Evolutionary conservation across 2,113 vertebrate species (phyloP), one percentile per base, ranked within the genome.

Genomic region (Notothenia rossii): DNA sequence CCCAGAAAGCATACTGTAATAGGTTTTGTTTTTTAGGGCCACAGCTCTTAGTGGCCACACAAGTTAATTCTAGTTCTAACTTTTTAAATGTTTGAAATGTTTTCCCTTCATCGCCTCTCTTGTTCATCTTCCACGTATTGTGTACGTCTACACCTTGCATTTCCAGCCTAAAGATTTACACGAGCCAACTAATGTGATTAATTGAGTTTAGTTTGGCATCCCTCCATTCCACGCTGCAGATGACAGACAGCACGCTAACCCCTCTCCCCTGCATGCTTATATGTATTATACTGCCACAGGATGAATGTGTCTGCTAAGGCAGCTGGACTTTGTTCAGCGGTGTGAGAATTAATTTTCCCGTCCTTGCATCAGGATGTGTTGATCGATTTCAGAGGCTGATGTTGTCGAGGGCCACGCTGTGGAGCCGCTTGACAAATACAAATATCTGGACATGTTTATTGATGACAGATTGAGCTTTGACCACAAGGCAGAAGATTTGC

Each of bases 361-460:
- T 70, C 78, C 77, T 81, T 74, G 45, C 72, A 71, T 78, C 64
- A 33, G 55, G 67, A 80, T 17, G 2, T 68, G 73, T 79, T 43
- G 81, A 90, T 88, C 49, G 74, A 88, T 90, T 89, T 83, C 87
- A 90, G 79, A 88, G 73, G 82, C 79, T 68, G 71, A 56, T 75
- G 53, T 60, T 79, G 83, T 82, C 48, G 22, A 72, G 76, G 82
- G 67, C 74, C 77, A 55, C 58, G 77, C 77, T 59, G 62, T 43
- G 84, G 72, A 84, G 88, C 20, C 22, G 68, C 73, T 49, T 71
- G 71, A 77, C 80, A 78, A 74, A 87, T 75, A 85, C 74, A 83
- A 77, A 80, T 76, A 83, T 56, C 72, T 75, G 72, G 75, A 64
- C 77, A 82, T 87, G 86, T 74, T 76, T 87, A 86, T 87, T 81